Conservation (phyloP, 2,797 vertebrate species). For the Hypotaenidia philippensis region DNA sequence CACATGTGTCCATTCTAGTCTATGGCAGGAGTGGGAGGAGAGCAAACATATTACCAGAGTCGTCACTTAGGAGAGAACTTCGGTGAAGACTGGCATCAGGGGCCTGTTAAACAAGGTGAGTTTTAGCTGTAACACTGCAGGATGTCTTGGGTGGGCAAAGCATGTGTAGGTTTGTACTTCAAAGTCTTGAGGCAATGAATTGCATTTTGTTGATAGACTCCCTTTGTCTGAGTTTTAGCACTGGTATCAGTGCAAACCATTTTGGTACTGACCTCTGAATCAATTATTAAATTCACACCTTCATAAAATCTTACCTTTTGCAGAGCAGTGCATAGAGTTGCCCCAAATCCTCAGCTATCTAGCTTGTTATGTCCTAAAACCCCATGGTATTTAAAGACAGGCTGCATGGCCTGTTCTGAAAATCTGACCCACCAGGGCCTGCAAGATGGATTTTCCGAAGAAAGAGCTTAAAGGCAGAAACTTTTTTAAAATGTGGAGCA, state of each 20-base stretch:
- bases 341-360: not conserved
- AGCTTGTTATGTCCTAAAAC: not conserved
- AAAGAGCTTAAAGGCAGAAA: not conserved
- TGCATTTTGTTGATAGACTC: not conserved
- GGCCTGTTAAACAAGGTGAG: constrained; percentile 88
- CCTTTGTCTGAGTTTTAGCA: not conserved
- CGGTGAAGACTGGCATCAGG: constrained; percentile 85
- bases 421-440: not conserved
- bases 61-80: constrained; percentile 86
- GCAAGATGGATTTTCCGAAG: not conserved
- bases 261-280: not conserved
- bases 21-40: constrained; percentile 81
- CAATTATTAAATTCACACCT: not conserved
- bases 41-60: constrained; percentile 95
- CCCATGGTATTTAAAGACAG: not conserved
- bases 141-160: not conserved
- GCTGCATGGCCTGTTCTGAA: not conserved
- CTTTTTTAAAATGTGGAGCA: not conserved
- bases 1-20: constrained; percentile 76
- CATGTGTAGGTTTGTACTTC: not conserved
- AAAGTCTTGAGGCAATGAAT: not conserved
- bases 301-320: not conserved
- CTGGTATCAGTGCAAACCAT: not conserved
- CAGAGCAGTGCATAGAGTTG: not conserved
- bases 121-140: not conserved